Evolutionary conservation across 2,888 invertebrate genomes (phyloP), one percentile per base, ranked within the genome.

Genomic region (Tethea ocularis): DNA sequence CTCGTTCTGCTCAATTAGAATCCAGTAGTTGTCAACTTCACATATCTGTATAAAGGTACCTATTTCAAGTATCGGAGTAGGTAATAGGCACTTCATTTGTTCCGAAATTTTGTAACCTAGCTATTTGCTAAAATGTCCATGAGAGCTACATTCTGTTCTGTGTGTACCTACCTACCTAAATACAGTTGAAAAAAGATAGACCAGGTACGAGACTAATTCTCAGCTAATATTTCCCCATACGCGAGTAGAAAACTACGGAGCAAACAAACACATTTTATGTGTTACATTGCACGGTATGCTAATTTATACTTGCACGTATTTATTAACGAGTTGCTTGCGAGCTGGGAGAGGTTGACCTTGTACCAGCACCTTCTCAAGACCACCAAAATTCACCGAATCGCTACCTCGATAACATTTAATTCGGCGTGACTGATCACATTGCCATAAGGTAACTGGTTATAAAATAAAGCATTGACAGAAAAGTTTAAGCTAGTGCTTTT

Each of bases 381-480:
- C 64, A 58, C 61, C 68, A 33, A 33, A 53, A 13, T 22, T n/a
- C 26, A 26, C 6, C 61, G 62, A 69, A 62, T 58, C 46, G 61
- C 63, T 61, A 58, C 66, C 71, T 66, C 52, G 77, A 68, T 78
- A 67, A 68, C 22, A 33, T 22, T 46, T 56, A 15, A 17, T n/a
- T 13, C 22, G 46, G 62, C 71, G 66, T 69, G 69, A 72, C 69
- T 66, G 65, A 66, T 64, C 61, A 62, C n/a, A 22, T 54, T 33
- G 54, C 22, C 54, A 66, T 62, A 64, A 66, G 64, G 63, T 66
- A 63, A 7, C 23, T 51, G 29, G 53, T 53, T 57, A 57, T 53
- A 46, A 57, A 57, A 53, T 46, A 56, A 56, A n/a, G 15, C 24
- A 23, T 41, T 36, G 33, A 24, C 5, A 38, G 52, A 51, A 38